These are phyloP conservation scores for Stegana nigrithorax DNA, from an alignment of 2,888 invertebrate species.

Conservation along the genomic window DNA sequence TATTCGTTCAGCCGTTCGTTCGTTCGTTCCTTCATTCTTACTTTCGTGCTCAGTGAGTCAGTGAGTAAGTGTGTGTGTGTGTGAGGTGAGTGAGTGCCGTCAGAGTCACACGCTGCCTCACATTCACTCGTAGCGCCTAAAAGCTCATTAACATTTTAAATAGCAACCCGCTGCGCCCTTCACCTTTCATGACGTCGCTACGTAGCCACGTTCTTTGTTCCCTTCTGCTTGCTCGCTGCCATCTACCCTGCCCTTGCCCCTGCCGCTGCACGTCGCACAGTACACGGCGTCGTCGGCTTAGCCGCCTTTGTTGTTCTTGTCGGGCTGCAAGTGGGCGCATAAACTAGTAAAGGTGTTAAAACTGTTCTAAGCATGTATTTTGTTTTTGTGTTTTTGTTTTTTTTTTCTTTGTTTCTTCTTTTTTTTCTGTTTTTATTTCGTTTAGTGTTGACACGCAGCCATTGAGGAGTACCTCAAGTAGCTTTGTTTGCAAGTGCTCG, in stretches of 20 bases:
- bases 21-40: neutral
- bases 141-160: slow-evolving; percentile 60
- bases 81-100: slow-evolving; percentile 22
- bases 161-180: slow-evolving; percentile 46
- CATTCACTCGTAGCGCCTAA: slow-evolving; percentile 43
- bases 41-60: too few relatives aligned
- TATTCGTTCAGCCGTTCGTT: neutral
- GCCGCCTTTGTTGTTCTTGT: neutral
- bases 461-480: slow-evolving; percentile 62
- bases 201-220: neutral
- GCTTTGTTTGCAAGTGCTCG: slow-evolving; percentile 57
- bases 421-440: neutral
- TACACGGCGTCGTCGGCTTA: neutral
- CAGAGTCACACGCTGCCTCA: slow-evolving; percentile 6
- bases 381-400: slow-evolving; percentile 4
- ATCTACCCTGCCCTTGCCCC: neutral
- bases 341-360: slow-evolving; percentile 51
- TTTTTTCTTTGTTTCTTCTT: neutral
- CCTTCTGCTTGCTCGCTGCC: neutral
- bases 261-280: neutral
- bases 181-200: neutral
- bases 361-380: slow-evolving; percentile 49
- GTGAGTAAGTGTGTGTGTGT: too few relatives aligned
- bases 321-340: neutral
- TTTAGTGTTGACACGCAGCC: slow-evolving; percentile 43